These are phyloP conservation scores for Conus betulinus DNA, from an alignment of 1,140 invertebrate species.

Conservation along the genomic window DNA sequence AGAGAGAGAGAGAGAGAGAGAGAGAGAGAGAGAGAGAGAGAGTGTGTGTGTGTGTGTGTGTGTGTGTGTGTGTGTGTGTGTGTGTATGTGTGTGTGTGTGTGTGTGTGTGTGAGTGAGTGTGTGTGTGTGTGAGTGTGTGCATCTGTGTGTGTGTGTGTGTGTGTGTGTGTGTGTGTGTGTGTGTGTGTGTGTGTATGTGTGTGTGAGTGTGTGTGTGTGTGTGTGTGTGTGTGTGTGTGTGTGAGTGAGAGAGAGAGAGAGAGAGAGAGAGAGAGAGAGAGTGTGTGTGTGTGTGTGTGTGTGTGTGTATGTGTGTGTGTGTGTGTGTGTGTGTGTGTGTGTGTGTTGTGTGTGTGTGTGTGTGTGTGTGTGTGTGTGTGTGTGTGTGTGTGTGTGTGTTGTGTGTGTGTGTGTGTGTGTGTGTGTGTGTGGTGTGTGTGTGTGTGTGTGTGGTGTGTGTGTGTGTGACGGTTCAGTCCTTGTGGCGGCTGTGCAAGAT, in stretches of 20 bases:
- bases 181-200: neutral
- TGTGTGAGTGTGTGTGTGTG: slow-evolving; percentile 5
- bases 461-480: too few relatives aligned
- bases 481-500: too few relatives aligned
- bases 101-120: neutral
- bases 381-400: too few relatives aligned
- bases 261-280: neutral
- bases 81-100: neutral
- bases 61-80: too few relatives aligned
- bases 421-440: too few relatives aligned
- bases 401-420: too few relatives aligned
- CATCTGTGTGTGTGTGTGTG: neutral
- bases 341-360: slow-evolving; percentile 10
- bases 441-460: too few relatives aligned
- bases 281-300: slow-evolving; percentile 1
- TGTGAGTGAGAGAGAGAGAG: neutral
- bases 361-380: slow-evolving; percentile 6
- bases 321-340: neutral
- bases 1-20: too few relatives aligned
- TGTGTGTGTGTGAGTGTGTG: neutral
- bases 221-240: slow-evolving; percentile 10
- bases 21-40: too few relatives aligned
- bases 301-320: neutral
- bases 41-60: too few relatives aligned
- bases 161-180: slow-evolving; percentile 5